Base-by-base conservation (phyloP, 2,888 invertebrate species). In the Ditylenchus weischeri region DNA sequence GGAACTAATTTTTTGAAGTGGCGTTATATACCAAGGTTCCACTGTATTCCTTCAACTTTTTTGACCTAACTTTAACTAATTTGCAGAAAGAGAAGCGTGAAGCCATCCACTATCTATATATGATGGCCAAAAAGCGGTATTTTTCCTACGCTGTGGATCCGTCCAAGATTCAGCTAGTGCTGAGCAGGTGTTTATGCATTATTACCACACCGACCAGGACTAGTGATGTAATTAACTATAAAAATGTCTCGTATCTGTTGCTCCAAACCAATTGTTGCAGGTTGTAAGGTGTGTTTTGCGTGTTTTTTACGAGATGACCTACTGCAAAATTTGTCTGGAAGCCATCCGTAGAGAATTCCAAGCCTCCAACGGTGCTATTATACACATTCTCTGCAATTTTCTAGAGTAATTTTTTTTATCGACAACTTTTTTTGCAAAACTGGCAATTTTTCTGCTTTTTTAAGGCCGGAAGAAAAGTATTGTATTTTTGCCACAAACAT, bases 401-500 rank as follows among this genome's bases (percentile, higher is more conserved):
- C 61, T 61, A 18, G 43, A 61, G 61, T 61, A 10, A 36, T n/a
- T 7, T 47, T 18, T 11, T 61, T 19, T 8, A 6, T 43, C 47
- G n/a, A n/a, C 19, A 6, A 58, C 8, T 35, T 7, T 43, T 61
- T 19, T 51, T 6, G 10, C 6, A 51, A 6, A 23, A 6, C 5
- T 8, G 13, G 10, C 21, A 11, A 58, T 8, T 35, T 61, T 62
- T 21, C n/a, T n/a, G n/a, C n/a, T n/a, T n/a, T n/a, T n/a, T n/a
- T n/a, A n/a, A 62, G 62, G n/a, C 50, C 62, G 29, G 21, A 49
- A 8, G 62, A 62, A 35, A 62, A 62, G 62, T 62, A 50, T n/a
- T 21, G 62, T 35, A 19, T 21, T 21, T 62, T 19, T 21, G 62
- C 23, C 19, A 62, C 49, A 13, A 62, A 35, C 49, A 48, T 50